Percentiles rank a stretch among this genome's conserved stretches.
Evolutionary conservation across 2,888 invertebrate species (phyloP).

Genomic region (Agriopis marginaria): DNA sequence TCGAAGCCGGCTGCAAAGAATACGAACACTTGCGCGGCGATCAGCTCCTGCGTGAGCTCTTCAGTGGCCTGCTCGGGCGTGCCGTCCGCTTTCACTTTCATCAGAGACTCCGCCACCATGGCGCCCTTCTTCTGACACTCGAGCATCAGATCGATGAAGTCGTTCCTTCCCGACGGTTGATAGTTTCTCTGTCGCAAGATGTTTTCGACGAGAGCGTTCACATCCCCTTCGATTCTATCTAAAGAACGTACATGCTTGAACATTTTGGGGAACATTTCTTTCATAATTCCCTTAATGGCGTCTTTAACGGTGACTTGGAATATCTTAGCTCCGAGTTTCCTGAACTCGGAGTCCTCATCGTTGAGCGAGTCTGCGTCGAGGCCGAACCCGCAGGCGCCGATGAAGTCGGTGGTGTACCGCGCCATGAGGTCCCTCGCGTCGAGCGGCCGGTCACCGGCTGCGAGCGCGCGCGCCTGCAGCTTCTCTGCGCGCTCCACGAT

Average conservation of each 20-base stretch:
- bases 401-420: slow-evolving; percentile 72
- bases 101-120: slow-evolving; percentile 58
- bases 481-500: slow-evolving; percentile 66
- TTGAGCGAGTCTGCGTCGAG: slow-evolving; percentile 66
- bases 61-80: slow-evolving; percentile 45
- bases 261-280: slow-evolving; percentile 61
- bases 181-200: slow-evolving; percentile 57
- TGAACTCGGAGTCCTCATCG: slow-evolving; percentile 64
- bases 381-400: slow-evolving; percentile 71
- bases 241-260: slow-evolving; percentile 51
- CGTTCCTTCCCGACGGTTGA: slow-evolving; percentile 63
- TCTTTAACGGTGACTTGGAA: slow-evolving; percentile 50
- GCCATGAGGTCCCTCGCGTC: slow-evolving; percentile 72
- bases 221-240: slow-evolving; percentile 52
- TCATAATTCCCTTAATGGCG: slow-evolving; percentile 46
- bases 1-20: slow-evolving; percentile 81
- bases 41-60: slow-evolving; percentile 51
- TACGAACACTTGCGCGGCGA: slow-evolving; percentile 68
- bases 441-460: slow-evolving; percentile 46
- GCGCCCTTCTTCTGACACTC: slow-evolving; percentile 60
- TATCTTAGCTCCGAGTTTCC: slow-evolving; percentile 61
- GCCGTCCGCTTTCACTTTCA: slow-evolving; percentile 55
- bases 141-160: slow-evolving; percentile 64
- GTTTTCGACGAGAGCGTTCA: slow-evolving; percentile 49
- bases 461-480: slow-evolving; percentile 53